A percentile compares a stretch with the other conserved stretches of the same genome.
phyloP scores from a whole-genome alignment of 2,888 invertebrate species.

The Caenorhabditis wallacei region DNA sequence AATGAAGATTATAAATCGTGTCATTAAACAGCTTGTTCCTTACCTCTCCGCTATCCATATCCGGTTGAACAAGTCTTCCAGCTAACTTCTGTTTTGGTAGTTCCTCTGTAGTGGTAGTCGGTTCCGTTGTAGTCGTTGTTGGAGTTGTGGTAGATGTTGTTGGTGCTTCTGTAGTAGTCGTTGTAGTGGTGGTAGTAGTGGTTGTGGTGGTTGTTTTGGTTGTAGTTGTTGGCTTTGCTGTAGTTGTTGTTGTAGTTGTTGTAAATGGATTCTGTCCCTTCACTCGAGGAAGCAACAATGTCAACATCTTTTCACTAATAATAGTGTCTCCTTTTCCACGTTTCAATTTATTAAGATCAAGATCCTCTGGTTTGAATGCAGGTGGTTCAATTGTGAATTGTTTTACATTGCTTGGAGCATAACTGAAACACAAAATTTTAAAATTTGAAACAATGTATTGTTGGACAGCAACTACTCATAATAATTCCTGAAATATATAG shows the following conservation, averaged over 20 bases:
- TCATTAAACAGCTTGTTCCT: slow-evolving; percentile 33
- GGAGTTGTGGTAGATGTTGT: slow-evolving; percentile 48
- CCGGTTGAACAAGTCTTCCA: slow-evolving; percentile 63
- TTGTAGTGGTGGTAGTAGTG: slow-evolving; percentile 45
- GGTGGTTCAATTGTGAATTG: slow-evolving; percentile 64
- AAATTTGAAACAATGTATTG: background rate
- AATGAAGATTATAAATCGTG: slow-evolving; percentile 50
- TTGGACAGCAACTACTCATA: background rate
- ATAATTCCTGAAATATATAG: background rate
- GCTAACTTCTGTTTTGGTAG: slow-evolving; percentile 50
- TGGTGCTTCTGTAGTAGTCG: slow-evolving; percentile 13
- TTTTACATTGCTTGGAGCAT: slow-evolving; percentile 44
- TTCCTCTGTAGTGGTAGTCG: slow-evolving; percentile 53
- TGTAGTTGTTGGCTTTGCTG: slow-evolving; percentile 36
- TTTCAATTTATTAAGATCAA: slow-evolving; percentile 58
- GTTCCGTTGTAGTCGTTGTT: slow-evolving; percentile 36
- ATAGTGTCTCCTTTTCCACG: slow-evolving; percentile 74
- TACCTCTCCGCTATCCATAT: slow-evolving; percentile 63
- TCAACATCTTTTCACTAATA: slow-evolving; percentile 73
- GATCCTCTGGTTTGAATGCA: slow-evolving; percentile 49
- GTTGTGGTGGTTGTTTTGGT: slow-evolving; percentile 50
- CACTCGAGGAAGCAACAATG: slow-evolving; percentile 70
- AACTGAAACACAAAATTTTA: slow-evolving; percentile 30
- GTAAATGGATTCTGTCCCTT: slow-evolving; percentile 70
- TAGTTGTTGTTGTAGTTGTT: slow-evolving; percentile 54